Conservation (phyloP, 2,113 vertebrate species). For the Delphinus delphis region DNA sequence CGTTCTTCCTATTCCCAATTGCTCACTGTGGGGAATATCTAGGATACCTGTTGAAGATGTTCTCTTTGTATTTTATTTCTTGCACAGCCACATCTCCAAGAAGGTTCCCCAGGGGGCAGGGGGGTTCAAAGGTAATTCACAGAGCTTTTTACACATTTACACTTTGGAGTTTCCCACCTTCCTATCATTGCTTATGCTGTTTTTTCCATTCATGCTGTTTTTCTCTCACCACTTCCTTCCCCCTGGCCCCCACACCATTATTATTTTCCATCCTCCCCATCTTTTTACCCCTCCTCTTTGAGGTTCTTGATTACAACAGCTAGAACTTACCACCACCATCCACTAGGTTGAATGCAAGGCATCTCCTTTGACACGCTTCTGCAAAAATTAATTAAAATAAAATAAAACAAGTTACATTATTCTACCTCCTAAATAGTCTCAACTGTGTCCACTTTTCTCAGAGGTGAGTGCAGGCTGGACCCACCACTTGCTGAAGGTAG, state of each 20-base stretch:
- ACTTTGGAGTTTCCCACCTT: not conserved
- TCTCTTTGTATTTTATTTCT: conserved; percentile 37
- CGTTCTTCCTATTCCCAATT: not conserved
- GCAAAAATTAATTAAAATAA: not conserved
- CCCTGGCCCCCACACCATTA: not conserved
- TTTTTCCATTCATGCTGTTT: not conserved
- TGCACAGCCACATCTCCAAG: not conserved
- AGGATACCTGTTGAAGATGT: not conserved
- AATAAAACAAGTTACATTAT: not conserved
- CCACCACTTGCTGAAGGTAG: not conserved
- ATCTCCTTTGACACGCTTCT: not conserved
- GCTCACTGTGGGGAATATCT: not conserved
- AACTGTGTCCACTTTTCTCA: not conserved
- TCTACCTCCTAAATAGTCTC: not conserved
- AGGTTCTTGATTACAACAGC: not conserved
- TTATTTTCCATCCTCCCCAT: not conserved
- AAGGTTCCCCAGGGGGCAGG: not conserved
- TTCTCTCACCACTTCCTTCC: not conserved
- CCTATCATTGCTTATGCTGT: not conserved
- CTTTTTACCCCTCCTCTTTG: not conserved
- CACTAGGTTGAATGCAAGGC: not conserved
- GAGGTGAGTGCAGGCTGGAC: not conserved
- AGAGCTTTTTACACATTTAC: not conserved
- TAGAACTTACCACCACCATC: not conserved
- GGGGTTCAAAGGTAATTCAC: not conserved